A percentile compares a stretch with the other conserved stretches of the same genome.
Conservation (phyloP, 1,140 invertebrate genomes). For the Magallana ariakensis region DNA sequence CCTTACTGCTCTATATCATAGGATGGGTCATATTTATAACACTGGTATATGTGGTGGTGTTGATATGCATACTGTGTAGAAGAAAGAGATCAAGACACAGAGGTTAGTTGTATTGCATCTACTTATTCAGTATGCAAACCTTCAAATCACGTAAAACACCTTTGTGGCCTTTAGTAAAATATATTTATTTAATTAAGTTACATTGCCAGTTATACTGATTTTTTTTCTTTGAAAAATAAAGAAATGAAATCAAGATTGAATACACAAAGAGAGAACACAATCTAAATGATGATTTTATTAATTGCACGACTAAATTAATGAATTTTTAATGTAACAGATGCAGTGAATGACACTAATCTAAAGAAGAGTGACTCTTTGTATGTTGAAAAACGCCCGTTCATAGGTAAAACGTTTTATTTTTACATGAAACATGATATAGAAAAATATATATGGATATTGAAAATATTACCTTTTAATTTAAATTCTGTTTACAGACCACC, state of each 20-base stretch:
- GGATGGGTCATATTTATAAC: not conserved
- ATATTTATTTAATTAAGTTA: no score
- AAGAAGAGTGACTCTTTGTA: not conserved
- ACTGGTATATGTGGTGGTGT: not conserved
- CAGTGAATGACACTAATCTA: not conserved
- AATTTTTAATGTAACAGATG: not conserved
- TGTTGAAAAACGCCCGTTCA: not conserved
- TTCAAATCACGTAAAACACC: no score
- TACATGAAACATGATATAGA: not conserved
- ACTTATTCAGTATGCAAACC: not conserved
- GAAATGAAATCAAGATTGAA: not conserved
- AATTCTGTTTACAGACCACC: not conserved
- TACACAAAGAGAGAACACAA: not conserved
- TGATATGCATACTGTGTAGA: not conserved
- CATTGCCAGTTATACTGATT: not conserved
- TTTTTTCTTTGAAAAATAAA: not conserved
- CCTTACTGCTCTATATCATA: not conserved
- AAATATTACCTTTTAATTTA: no score
- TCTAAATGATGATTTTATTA: not conserved
- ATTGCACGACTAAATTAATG: no score
- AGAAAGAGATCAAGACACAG: not conserved
- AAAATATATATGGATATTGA: no score
- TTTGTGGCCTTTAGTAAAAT: no score
- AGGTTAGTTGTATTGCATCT: not conserved
- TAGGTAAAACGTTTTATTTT: not conserved